phyloP scores from a whole-genome alignment of 2,113 vertebrate genomes.

The Oncorhynchus gorbuscha region DNA sequence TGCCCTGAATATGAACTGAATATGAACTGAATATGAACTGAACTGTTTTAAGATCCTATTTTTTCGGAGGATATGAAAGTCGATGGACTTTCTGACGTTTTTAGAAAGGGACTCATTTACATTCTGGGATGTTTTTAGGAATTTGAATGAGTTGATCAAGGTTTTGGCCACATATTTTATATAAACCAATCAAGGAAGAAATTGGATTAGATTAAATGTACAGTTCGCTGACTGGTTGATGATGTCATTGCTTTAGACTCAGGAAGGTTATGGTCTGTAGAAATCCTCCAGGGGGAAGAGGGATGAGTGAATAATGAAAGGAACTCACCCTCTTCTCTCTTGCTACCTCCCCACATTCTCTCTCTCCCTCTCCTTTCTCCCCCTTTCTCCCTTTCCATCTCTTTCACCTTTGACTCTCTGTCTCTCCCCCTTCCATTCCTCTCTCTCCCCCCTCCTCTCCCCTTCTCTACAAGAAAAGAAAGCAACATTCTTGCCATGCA shows the following conservation, averaged over 20 bases:
- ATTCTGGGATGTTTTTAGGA: too few relatives aligned
- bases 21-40: not conserved
- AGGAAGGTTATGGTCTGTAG: not conserved
- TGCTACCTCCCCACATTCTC: not conserved
- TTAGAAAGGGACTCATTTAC: too few relatives aligned
- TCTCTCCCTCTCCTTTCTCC: not conserved
- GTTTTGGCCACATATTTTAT: too few relatives aligned
- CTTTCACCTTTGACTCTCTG: not conserved
- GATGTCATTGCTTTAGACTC: not conserved
- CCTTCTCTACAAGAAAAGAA: slow-evolving; percentile 86
- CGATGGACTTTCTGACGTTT: not conserved
- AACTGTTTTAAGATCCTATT: not conserved
- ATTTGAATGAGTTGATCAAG: too few relatives aligned
- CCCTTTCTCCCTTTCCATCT: not conserved
- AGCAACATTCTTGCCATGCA: slow-evolving; percentile 98
- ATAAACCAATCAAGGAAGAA: not conserved
- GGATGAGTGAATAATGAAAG: not conserved
- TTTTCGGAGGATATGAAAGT: not conserved
- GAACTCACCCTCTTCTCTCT: not conserved
- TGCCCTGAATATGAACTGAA: not conserved
- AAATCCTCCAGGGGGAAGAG: not conserved
- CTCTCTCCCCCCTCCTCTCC: not conserved
- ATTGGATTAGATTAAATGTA: slow-evolving; percentile 1
- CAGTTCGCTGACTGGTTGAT: not conserved
- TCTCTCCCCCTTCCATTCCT: not conserved